phyloP scores from a whole-genome alignment of 2,888 invertebrate genomes.

The Nemapogon koenigi region DNA sequence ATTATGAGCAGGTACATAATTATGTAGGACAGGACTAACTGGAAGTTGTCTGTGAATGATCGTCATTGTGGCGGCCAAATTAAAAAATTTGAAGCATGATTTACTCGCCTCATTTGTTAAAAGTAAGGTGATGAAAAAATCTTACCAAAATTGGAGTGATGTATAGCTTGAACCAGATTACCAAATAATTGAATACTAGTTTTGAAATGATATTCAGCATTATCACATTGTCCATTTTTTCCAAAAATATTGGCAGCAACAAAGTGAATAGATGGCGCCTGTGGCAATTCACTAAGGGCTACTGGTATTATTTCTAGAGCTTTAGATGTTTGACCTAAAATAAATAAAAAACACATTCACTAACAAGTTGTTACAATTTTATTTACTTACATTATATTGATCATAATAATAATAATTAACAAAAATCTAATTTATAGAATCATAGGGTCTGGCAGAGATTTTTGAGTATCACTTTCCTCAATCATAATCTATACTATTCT shows the following conservation, averaged over 20 bases:
- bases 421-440: slow-evolving; percentile 1
- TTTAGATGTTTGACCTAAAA: slow-evolving; percentile 67
- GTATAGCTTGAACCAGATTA: slow-evolving; percentile 74
- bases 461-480: no score
- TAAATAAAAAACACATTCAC: slow-evolving; percentile 6
- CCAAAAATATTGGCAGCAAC: slow-evolving; percentile 89
- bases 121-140: no score
- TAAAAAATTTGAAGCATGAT: no score
- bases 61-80: no score
- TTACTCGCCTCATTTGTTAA: no score
- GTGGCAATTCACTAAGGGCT: slow-evolving; percentile 74
- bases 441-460: no score
- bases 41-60: no score
- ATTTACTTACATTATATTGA: no score
- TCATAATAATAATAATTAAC: slow-evolving; percentile 5
- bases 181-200: slow-evolving; percentile 71
- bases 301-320: slow-evolving; percentile 74
- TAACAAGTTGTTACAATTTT: no score
- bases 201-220: slow-evolving; percentile 83
- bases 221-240: slow-evolving; percentile 75
- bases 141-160: slow-evolving; percentile 88
- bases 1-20: no score
- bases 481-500: no score
- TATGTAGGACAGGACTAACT: no score
- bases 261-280: slow-evolving; percentile 81